Conservation (phyloP, 2,888 invertebrate species). For the Chymomyza procnemis region DNA sequence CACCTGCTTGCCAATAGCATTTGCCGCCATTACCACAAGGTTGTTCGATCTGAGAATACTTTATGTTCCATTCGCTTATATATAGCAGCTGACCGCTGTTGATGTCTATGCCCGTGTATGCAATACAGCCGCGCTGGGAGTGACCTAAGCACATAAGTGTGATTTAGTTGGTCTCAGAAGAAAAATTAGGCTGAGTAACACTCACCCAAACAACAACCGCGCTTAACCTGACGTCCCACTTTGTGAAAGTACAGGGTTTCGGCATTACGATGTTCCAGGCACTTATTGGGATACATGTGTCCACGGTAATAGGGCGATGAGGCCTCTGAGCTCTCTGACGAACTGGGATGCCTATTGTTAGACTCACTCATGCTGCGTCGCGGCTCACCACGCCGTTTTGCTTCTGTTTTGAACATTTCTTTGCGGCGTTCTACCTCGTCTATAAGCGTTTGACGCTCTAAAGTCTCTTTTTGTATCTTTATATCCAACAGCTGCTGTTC, state of each 20-base stretch:
- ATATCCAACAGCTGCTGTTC: slow-evolving; percentile 83
- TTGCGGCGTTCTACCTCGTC: slow-evolving; percentile 89
- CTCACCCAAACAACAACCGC: slow-evolving; percentile 85
- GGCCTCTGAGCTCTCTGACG: slow-evolving; percentile 81
- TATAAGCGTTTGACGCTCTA: slow-evolving; percentile 85
- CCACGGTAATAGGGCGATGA: slow-evolving; percentile 78
- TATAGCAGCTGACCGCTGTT: slow-evolving; percentile 85
- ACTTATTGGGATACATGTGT: slow-evolving; percentile 74
- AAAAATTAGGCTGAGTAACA: neutral
- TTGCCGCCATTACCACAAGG: slow-evolving; percentile 74
- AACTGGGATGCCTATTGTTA: slow-evolving; percentile 79
- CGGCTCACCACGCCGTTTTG: slow-evolving; percentile 80
- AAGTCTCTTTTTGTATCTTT: slow-evolving; percentile 83
- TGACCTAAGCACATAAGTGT: slow-evolving; percentile 80
- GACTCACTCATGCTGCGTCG: slow-evolving; percentile 80
- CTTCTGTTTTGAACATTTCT: slow-evolving; percentile 86
- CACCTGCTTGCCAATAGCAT: slow-evolving; percentile 72
- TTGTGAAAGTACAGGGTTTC: slow-evolving; percentile 81
- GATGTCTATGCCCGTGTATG: slow-evolving; percentile 87
- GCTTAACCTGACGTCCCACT: slow-evolving; percentile 83
- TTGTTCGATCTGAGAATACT: slow-evolving; percentile 77
- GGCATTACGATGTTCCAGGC: slow-evolving; percentile 80
- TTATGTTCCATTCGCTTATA: slow-evolving; percentile 87
- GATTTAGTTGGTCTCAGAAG: neutral
- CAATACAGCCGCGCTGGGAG: slow-evolving; percentile 85